Evolutionary conservation across 2,888 invertebrate species (phyloP).

Genomic region (Spialia ferax): DNA sequence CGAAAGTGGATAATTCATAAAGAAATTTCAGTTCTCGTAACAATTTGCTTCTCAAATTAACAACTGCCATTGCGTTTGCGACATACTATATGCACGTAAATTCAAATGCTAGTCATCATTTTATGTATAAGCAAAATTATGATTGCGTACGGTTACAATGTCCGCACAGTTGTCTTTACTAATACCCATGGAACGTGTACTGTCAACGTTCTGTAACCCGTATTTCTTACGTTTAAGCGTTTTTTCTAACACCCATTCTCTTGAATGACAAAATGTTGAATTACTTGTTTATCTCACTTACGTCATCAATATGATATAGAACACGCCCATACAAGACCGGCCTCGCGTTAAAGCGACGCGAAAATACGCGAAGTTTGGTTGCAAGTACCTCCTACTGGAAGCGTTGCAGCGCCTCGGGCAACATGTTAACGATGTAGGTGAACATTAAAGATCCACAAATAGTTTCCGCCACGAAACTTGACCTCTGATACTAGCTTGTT

Average conservation of each 20-base stretch:
- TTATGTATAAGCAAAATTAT: constrained; percentile 29
- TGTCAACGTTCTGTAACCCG: constrained; percentile 34
- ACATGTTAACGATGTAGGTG: constrained; percentile 68
- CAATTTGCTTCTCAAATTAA: constrained; percentile 35
- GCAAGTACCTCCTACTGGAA: constrained; percentile 85
- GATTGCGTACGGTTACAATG: constrained; percentile 22
- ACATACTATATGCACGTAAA: constrained; percentile 28
- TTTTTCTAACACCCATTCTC: constrained; percentile 40
- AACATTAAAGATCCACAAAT: constrained; percentile 43
- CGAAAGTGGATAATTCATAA: constrained; percentile 8
- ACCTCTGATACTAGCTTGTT: constrained; percentile 5
- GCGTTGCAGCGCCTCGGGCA: constrained; percentile 75
- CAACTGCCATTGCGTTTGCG: constrained; percentile 20
- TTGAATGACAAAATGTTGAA: constrained; percentile 36
- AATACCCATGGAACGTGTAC: constrained; percentile 35
- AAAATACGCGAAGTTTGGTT: constrained; percentile 91
- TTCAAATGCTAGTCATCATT: constrained; percentile 28
- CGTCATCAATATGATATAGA: constrained; percentile 52
- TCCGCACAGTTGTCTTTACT: constrained; percentile 28
- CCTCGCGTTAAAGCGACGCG: constrained; percentile 94
- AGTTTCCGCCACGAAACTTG: constrained; percentile 34
- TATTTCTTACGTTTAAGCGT: constrained; percentile 41
- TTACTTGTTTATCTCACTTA: constrained; percentile 41
- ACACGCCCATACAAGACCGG: constrained; percentile 90
- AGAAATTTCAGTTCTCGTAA: constrained; percentile 19